Percentiles rank a stretch among this genome's conserved stretches.
Evolutionary conservation across 2,797 vertebrate genomes (phyloP).

Genomic region (Margarornis squamiger): DNA sequence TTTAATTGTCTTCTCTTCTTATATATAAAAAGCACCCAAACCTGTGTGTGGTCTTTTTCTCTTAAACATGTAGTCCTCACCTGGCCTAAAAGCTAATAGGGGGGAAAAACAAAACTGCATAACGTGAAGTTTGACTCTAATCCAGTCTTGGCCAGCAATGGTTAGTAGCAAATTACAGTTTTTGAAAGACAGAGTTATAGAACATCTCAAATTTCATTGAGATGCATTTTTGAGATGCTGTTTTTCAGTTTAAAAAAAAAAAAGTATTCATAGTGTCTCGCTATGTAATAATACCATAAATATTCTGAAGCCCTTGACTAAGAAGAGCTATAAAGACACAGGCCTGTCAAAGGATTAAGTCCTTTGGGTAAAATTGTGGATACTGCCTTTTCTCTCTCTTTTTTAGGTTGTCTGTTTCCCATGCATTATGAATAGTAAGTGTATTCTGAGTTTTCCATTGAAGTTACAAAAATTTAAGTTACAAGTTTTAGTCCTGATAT

Average conservation of each 20-base stretch:
- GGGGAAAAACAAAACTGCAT: background rate
- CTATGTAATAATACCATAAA: background rate
- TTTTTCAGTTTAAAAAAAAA: background rate
- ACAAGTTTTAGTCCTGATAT: background rate
- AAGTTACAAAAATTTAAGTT: background rate
- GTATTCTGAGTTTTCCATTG: background rate
- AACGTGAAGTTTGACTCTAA: background rate
- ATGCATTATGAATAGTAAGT: background rate
- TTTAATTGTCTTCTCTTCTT: conserved; percentile 14
- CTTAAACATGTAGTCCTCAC: background rate
- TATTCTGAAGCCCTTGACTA: background rate
- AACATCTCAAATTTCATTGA: background rate
- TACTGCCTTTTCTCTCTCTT: background rate
- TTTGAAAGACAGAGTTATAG: background rate
- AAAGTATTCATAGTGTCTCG: background rate
- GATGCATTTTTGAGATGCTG: background rate
- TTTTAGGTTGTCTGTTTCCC: background rate
- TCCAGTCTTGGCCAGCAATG: background rate
- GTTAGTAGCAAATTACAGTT: background rate
- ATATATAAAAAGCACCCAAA: background rate
- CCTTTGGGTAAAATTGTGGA: background rate
- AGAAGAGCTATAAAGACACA: background rate
- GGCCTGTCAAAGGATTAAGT: background rate
- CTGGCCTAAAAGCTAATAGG: background rate
- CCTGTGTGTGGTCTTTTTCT: background rate